phyloP scores from a whole-genome alignment of 1,140 invertebrate species.

The Nymphalis io region DNA sequence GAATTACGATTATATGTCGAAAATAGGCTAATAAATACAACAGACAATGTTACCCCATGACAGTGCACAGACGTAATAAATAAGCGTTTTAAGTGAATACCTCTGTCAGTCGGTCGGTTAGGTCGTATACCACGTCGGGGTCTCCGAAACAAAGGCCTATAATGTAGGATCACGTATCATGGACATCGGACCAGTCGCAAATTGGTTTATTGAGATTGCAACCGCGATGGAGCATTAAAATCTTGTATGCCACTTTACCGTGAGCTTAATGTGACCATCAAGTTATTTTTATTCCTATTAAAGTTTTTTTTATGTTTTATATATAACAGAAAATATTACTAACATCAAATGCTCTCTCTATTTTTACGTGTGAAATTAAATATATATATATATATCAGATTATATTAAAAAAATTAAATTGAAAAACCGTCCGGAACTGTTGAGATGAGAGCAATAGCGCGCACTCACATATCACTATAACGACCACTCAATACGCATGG shows the following conservation, averaged over 20 bases:
- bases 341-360: no score
- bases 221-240: slow-evolving; percentile 57
- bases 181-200: slow-evolving; percentile 60
- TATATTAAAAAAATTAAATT: neutral
- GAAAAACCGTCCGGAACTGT: neutral
- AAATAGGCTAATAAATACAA: slow-evolving; percentile 40
- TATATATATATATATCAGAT: no score
- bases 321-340: no score
- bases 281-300: no score
- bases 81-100: slow-evolving; percentile 42
- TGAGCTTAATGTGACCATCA: neutral
- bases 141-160: slow-evolving; percentile 63
- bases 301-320: no score
- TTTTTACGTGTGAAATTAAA: no score
- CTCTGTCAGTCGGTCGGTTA: slow-evolving; percentile 25
- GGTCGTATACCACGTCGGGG: slow-evolving; percentile 43
- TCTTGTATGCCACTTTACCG: slow-evolving; percentile 44
- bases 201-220: slow-evolving; percentile 75
- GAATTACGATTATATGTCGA: slow-evolving; percentile 41
- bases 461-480: slow-evolving; percentile 66
- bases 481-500: slow-evolving; percentile 67
- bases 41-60: slow-evolving; percentile 32
- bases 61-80: slow-evolving; percentile 36
- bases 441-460: neutral
- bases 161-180: slow-evolving; percentile 60